Conservation (phyloP, 2,888 invertebrate species). For the Protula sp. region DNA sequence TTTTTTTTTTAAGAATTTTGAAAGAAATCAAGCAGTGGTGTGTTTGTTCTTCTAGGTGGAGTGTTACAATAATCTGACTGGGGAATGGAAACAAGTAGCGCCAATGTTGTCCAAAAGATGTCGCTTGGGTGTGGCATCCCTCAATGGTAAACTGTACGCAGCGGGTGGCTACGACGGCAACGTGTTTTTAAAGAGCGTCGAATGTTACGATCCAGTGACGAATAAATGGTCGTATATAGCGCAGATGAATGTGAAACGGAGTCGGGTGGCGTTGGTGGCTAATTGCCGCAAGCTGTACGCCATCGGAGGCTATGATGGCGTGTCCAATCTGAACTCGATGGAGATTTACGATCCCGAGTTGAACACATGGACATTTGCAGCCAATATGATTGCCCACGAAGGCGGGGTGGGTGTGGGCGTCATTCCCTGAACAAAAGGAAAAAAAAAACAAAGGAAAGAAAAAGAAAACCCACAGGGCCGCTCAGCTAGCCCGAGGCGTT, state of each 20-base stretch:
- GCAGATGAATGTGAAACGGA: slow-evolving; percentile 76
- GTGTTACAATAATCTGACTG: slow-evolving; percentile 69
- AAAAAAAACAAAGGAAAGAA: too few relatives aligned
- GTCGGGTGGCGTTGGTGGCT: slow-evolving; percentile 74
- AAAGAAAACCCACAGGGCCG: too few relatives aligned
- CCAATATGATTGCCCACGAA: slow-evolving; percentile 78
- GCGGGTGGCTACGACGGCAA: slow-evolving; percentile 71
- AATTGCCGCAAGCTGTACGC: slow-evolving; percentile 73
- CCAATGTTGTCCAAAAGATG: slow-evolving; percentile 78
- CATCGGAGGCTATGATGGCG: slow-evolving; percentile 70
- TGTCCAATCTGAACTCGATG: slow-evolving; percentile 74
- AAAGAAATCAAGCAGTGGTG: too few relatives aligned
- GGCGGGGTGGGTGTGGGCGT: slow-evolving; percentile 87
- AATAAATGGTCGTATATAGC: slow-evolving; percentile 74
- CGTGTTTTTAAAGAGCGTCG: slow-evolving; percentile 74
- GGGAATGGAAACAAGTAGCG: slow-evolving; percentile 69
- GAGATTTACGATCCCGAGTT: slow-evolving; percentile 71
- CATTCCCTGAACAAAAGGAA: slow-evolving; percentile 59
- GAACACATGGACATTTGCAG: slow-evolving; percentile 54
- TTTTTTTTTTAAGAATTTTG: too few relatives aligned
- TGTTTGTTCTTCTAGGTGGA: slow-evolving; percentile 61
- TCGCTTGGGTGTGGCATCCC: slow-evolving; percentile 73
- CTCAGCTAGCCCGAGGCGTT: too few relatives aligned
- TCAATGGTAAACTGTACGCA: slow-evolving; percentile 74
- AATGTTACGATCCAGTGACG: slow-evolving; percentile 70